A percentile compares a stretch with the other conserved stretches of the same genome.
Evolutionary conservation across 2,888 invertebrate genomes (phyloP).

Genomic region (Pollenia amentaria): DNA sequence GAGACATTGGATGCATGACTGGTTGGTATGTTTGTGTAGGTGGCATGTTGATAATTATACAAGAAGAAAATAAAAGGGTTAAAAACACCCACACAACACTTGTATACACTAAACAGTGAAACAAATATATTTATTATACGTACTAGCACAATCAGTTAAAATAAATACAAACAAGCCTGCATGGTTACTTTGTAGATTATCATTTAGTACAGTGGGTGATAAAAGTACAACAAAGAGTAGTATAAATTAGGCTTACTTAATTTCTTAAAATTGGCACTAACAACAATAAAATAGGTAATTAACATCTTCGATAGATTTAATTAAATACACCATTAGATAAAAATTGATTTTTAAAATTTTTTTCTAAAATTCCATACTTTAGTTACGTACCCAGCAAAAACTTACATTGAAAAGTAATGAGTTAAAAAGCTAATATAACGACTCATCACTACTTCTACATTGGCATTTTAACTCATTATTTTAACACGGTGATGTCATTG

Average conservation of each 20-base stretch:
- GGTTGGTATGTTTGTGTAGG: constrained; percentile 11
- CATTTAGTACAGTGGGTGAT: not conserved
- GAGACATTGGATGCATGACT: constrained; percentile 24
- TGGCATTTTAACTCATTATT: no score
- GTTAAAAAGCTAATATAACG: no score
- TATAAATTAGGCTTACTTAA: no score
- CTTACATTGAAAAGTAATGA: no score
- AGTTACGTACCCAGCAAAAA: no score
- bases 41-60: constrained; percentile 57
- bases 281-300: no score
- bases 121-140: constrained; percentile 7
- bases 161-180: constrained; percentile 30
- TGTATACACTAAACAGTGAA: not conserved
- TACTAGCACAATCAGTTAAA: not conserved
- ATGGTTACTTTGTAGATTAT: constrained; percentile 8
- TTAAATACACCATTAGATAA: not conserved
- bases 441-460: no score
- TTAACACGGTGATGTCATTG: no score
- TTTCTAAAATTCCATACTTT: not conserved
- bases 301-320: no score
- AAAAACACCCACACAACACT: constrained; percentile 17
- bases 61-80: constrained; percentile 33
- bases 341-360: no score
- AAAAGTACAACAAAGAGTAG: not conserved
- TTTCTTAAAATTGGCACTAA: no score